Base-by-base conservation (phyloP, 2,888 invertebrate genomes). In the Aphodius granarius region DNA sequence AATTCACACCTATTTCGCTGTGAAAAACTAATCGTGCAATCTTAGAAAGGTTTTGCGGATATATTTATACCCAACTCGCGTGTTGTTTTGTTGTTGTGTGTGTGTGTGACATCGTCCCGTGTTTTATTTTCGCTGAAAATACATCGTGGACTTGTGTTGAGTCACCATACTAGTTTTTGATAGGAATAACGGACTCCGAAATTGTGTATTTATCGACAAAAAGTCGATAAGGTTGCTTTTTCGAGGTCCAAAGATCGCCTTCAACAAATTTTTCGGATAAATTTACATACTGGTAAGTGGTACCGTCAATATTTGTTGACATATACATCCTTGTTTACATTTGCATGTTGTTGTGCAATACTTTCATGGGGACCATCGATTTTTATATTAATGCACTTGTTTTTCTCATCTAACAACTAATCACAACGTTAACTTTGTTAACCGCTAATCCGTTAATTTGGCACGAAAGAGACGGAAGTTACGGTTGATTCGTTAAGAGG, bases 321-420 rank as follows among this genome's bases (percentile, higher is more conserved):
- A 68, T 75, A 65, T 66, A 65, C 23, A 66, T 72, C 63, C 76
- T 81, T 81, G 79, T 80, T 81, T 81, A 80, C 80, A 79, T 80
- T 81, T 81, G 80, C 80, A 76, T 79, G 72, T 77, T 79, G 77
- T 81, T 81, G 81, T 79, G 79, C 80, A 81, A 81, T 80, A 73
- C 64, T 75, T 23, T 43, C 62, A 19, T 66, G 73, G 18, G 20
- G 6, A 5, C 16, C 17, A 73, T 66, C 66, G 73, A 66, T 66
- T 73, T 66, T 64, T 19, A 63, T 21, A 9, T 43, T 43, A 43
- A 43, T 43, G 13, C 20, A 43, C 22, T 18, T 73, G 63, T 75
- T 17, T 75, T 75, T 23, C 23, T 6, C 43, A 71, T 23, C 71
- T n/a, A 62, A 5, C 71, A 71, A 71, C 23, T 23, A n/a, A n/a